Evolutionary conservation across 2,113 vertebrate genomes (phyloP).

Genomic region (Pseudopodoces humilis): DNA sequence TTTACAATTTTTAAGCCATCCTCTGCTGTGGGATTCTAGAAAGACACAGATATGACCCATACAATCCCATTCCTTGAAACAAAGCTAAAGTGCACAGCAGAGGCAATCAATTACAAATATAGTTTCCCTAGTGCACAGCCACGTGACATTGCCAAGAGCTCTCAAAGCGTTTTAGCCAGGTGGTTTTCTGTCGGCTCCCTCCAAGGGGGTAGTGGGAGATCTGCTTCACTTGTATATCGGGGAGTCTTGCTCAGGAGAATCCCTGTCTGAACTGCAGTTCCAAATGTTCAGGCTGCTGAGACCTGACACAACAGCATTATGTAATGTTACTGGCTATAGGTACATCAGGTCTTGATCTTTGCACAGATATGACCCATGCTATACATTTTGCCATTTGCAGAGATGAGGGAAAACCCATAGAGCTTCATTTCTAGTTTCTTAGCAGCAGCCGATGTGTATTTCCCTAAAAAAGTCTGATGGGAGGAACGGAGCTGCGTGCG

Average conservation of each 20-base stretch:
- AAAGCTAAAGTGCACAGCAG: background rate
- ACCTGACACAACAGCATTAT: background rate
- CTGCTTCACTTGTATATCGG: background rate
- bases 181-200: background rate
- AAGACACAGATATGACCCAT: background rate
- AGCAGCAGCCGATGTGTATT: background rate
- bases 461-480: accelerated
- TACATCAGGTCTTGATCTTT: background rate
- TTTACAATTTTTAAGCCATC: background rate
- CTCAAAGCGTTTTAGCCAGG: background rate
- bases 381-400: background rate
- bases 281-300: background rate
- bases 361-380: background rate
- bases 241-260: background rate
- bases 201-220: background rate
- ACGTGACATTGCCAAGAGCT: background rate
- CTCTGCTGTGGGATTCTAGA: background rate
- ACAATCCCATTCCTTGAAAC: background rate
- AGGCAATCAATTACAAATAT: background rate
- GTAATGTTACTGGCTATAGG: background rate
- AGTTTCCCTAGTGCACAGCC: background rate
- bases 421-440: background rate
- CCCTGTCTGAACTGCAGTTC: background rate
- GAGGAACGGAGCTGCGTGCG: background rate
- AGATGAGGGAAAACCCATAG: background rate